phyloP scores from a whole-genome alignment of 2,888 invertebrate species.

The Ferrisia virgata region DNA sequence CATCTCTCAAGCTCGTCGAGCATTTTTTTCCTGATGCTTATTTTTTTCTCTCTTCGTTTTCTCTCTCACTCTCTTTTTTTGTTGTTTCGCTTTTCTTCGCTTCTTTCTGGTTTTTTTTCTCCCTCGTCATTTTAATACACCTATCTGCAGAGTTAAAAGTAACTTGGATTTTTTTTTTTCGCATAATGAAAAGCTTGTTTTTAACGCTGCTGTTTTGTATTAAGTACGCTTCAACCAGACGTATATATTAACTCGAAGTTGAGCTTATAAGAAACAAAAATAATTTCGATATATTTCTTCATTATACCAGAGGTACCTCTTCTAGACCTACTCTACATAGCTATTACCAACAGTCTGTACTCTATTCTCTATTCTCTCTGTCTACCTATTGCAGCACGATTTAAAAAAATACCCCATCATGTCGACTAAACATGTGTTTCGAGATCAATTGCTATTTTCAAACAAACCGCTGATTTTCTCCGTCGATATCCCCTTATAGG shows the following conservation, averaged over 20 bases:
- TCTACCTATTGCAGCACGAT: background rate
- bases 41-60: slow-evolving; percentile 10
- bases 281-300: too few relatives aligned
- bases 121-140: background rate
- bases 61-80: background rate
- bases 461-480: background rate
- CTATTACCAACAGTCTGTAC: too few relatives aligned
- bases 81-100: background rate
- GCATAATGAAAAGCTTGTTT: background rate
- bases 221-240: background rate
- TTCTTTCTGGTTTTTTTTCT: background rate
- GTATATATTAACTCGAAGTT: background rate
- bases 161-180: background rate
- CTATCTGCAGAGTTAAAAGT: too few relatives aligned
- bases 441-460: background rate
- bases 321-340: too few relatives aligned
- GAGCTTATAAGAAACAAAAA: too few relatives aligned
- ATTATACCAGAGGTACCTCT: too few relatives aligned
- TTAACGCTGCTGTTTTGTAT: background rate
- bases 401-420: background rate
- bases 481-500: background rate
- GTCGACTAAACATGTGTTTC: background rate
- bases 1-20: slow-evolving; percentile 46
- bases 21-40: slow-evolving; percentile 12
- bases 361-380: background rate